Evolutionary conservation across 2,888 invertebrate genomes (phyloP).

Genomic region (Ditula angustiorana): DNA sequence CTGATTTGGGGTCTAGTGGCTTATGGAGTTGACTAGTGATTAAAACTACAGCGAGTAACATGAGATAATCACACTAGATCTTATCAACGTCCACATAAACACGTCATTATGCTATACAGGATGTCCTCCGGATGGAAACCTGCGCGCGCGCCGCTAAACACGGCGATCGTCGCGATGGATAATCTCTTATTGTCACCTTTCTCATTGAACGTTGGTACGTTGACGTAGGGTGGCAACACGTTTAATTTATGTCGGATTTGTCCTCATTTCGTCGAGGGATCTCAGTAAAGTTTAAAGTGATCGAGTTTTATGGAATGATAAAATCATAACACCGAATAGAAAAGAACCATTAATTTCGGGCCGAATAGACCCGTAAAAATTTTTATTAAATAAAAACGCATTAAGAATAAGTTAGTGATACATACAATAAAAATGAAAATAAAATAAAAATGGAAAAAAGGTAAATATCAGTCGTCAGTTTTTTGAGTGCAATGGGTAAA

Average conservation of each 20-base stretch:
- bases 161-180: constrained; percentile 9
- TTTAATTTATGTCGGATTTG: not conserved
- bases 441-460: too few species aligned
- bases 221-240: not conserved
- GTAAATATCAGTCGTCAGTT: too few species aligned
- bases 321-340: too few species aligned
- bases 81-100: not conserved
- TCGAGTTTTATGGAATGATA: not conserved
- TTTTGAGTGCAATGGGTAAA: too few species aligned
- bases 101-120: constrained; percentile 11
- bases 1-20: too few species aligned
- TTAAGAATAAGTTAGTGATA: too few species aligned
- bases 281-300: not conserved
- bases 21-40: too few species aligned
- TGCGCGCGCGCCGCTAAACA: constrained; percentile 9
- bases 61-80: not conserved
- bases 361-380: too few species aligned
- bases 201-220: not conserved
- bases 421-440: too few species aligned
- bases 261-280: too few species aligned
- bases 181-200: constrained; percentile 20
- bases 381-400: too few species aligned
- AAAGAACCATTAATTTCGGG: too few species aligned
- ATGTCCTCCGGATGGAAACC: constrained; percentile 29
- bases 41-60: not conserved